Evolutionary conservation across 2,113 vertebrate species (phyloP), one percentile per base, ranked within the genome.

Genomic region (Prunella fulvescens): DNA sequence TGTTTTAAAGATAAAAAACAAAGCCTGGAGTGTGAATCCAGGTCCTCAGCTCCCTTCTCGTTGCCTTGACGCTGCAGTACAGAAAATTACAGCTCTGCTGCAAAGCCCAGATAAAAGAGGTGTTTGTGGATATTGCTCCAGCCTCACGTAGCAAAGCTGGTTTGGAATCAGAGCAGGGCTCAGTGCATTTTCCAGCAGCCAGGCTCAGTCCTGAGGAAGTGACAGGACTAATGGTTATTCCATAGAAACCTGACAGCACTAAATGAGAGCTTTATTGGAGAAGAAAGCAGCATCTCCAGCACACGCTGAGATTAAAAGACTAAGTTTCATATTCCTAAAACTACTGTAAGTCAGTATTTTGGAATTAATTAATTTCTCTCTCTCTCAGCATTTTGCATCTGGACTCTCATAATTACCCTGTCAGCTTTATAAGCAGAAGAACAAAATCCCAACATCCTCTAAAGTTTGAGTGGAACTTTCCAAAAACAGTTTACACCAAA

Each of bases 1-100:
- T 77, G 56, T 61, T 92, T 70, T 1, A 51, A 83, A 70, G 77
- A 62, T 42, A 65, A 70, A 71, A 79, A 91, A 56, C 45, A 66
- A 74, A 95, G 77, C 58, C 39, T 62, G 56, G 53, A 73, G 71
- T 66, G 60, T 87, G 92, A 96, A 97, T 91, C 66, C 86, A 91
- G 90, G 95, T 95, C 89, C 86, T 97, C 94, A 94, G 88, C 91
- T 97, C 93, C 92, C 81, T 94, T 92, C 91, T 37, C 6, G 57
- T 83, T 97, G 93, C 88, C 93, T 93, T 90, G 96, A 97, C 0
- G 14, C 92, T 83, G 88, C 86, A 62, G 87, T 47, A 92, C 79
- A 92, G 81, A 91, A 95, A 93, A 91, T 91, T 57, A 91, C 73
- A 83, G 61, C 60, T 91, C 45, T 17, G 79, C 95, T 93, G 92